A percentile compares a stretch with the other conserved stretches of the same genome.
Evolutionary conservation across 2,113 vertebrate species (phyloP).

Genomic region (Smithornis capensis): DNA sequence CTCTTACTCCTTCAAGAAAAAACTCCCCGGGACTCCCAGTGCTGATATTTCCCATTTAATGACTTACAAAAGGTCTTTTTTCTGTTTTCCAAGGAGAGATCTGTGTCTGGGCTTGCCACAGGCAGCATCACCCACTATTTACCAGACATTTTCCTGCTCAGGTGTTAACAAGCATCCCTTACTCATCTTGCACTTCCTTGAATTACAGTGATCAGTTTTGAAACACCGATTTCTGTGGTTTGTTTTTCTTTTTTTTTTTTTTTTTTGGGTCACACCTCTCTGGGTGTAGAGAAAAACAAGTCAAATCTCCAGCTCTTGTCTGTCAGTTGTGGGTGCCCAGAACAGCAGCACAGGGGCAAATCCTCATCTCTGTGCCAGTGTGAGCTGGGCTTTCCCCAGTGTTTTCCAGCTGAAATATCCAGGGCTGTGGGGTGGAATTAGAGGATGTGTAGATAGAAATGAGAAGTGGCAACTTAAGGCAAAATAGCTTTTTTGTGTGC

Average conservation of each 20-base stretch:
- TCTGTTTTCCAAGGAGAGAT: background rate
- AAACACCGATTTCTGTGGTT: background rate
- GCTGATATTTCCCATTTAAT: background rate
- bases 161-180: background rate
- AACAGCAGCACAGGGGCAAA: background rate
- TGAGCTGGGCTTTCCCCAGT: background rate
- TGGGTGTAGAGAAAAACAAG: background rate
- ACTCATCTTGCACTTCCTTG: background rate
- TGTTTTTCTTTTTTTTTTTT: background rate
- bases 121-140: background rate
- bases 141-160: background rate
- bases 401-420: background rate
- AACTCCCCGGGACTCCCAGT: background rate
- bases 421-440: background rate
- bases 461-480: background rate
- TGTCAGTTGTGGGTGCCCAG: background rate
- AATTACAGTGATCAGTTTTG: background rate
- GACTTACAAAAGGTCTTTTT: background rate
- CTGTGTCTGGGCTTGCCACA: background rate
- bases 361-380: background rate
- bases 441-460: background rate
- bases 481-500: background rate
- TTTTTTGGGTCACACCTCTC: background rate
- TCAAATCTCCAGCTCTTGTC: background rate
- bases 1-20: background rate